Conservation (phyloP, 23 tunicate genomes). For the Ascidia mentula region DNA sequence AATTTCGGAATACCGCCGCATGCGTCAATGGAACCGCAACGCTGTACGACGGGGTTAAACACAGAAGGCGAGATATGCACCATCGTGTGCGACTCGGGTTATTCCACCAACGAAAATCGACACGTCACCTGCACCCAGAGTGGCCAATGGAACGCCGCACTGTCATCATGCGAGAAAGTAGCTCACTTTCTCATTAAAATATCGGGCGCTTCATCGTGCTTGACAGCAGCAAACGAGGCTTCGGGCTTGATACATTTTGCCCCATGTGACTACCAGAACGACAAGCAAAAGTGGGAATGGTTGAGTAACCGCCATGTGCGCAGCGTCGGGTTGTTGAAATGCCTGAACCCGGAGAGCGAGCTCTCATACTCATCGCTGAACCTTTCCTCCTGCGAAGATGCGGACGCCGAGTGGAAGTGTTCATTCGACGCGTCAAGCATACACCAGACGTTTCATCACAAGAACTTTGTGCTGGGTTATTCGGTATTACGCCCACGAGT, state of each 20-base stretch:
- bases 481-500: background rate
- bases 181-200: constrained; percentile 15
- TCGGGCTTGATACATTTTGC: background rate
- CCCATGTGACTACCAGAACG: background rate
- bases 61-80: constrained; percentile 30
- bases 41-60: constrained; percentile 21
- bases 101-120: background rate
- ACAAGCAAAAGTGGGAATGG: constrained; percentile 35
- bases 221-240: background rate
- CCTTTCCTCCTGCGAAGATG: background rate
- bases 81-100: constrained; percentile 3
- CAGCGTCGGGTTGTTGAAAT: constrained; percentile 6
- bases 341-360: background rate
- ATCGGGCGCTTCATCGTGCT: background rate
- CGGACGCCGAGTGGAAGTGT: background rate
- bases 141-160: constrained; percentile 10
- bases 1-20: background rate
- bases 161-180: background rate
- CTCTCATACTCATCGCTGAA: background rate
- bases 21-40: constrained; percentile 10
- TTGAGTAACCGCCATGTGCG: background rate
- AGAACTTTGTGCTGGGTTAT: background rate
- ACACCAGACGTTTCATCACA: background rate
- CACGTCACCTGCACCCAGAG: background rate
- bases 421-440: background rate